Percentiles rank a stretch among this genome's conserved stretches.
These are phyloP conservation scores for Coilia nasus DNA, from an alignment of 2,797 vertebrate genomes.

Conservation along the genomic window DNA sequence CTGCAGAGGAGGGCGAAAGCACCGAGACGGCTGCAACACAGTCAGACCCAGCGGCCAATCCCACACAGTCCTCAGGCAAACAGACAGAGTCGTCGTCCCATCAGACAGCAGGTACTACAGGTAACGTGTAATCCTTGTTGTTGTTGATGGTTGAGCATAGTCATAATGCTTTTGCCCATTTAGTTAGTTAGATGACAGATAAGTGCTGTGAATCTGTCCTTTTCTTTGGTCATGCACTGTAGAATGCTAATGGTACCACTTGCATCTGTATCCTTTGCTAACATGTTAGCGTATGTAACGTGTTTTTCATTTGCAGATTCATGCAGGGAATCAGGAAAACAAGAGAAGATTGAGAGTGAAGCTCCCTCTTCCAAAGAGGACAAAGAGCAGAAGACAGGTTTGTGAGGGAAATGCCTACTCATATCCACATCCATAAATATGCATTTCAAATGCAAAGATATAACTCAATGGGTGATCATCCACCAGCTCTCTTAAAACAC, in stretches of 20 bases:
- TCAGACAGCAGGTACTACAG: constrained; percentile 50
- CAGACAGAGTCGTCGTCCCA: constrained; percentile 67
- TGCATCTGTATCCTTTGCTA: too few relatives aligned
- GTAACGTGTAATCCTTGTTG: background rate
- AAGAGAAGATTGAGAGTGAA: constrained; percentile 78
- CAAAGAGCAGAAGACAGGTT: constrained; percentile 86
- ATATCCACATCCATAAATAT: background rate
- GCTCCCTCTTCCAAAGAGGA: constrained; percentile 75
- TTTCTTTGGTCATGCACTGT: background rate
- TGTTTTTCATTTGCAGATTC: constrained; percentile 61
- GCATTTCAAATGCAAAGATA: background rate
- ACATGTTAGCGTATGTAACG: too few relatives aligned
- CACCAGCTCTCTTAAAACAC: background rate
- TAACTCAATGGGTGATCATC: background rate
- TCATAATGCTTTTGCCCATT: background rate
- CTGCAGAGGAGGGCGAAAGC: constrained; percentile 75
- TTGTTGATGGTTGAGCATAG: too few relatives aligned
- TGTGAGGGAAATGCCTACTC: background rate
- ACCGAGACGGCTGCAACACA: constrained; percentile 61
- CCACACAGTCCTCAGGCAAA: constrained; percentile 58
- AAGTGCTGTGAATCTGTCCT: background rate
- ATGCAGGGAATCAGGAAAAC: constrained; percentile 76
- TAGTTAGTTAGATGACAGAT: background rate
- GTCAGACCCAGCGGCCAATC: constrained; percentile 51
- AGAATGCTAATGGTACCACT: too few relatives aligned